Evolutionary conservation across 1,140 invertebrate genomes (phyloP), one percentile per base, ranked within the genome.

Genomic region (Drosophila simulans): DNA sequence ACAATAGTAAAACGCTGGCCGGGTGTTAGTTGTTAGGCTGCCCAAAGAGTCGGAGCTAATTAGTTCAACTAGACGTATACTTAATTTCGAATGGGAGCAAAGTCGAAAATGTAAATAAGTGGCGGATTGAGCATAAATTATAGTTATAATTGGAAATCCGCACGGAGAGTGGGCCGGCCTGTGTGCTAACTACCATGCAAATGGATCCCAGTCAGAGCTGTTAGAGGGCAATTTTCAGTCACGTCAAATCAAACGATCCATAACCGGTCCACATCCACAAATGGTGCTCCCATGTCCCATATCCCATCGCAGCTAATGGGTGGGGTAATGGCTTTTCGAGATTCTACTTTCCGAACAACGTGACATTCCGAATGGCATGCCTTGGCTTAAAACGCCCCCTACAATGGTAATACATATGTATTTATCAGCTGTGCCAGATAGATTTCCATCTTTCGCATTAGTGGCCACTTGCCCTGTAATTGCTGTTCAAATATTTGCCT

Each of bases 41-140:
- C 53, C 51, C 57, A 60, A 54, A 69, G 63, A 76, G 68, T 64
- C 71, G 59, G 59, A 89, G 65, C 84, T 84, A 89, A 89, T 89
- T 89, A 89, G 84, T 89, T 89, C 84, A 89, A 89, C 84, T 89
- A 89, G 80, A 89, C 84, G 84, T 89, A 84, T 80, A 90, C 84
- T 89, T 89, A 84, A 84, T 89, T 58, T 59, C 52, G 40, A 69
- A 53, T 80, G 57, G 62, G 54, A 68, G 57, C 70, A 74, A 82
- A 84, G 64, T 66, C 62, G 57, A 83, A 69, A 54, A 64, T 64
- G 49, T 49, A 80, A 53, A 71, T 42, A 77, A 56, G 51, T 78
- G 68, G 40, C 63, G 53, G 70, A 66, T 76, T 77, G 63, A 46
- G 73, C 73, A 86, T 74, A 85, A 86, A 85, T 86, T 71, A 81